Conservation (phyloP, 1,140 invertebrate species). For the Medauroidea extradentata region DNA sequence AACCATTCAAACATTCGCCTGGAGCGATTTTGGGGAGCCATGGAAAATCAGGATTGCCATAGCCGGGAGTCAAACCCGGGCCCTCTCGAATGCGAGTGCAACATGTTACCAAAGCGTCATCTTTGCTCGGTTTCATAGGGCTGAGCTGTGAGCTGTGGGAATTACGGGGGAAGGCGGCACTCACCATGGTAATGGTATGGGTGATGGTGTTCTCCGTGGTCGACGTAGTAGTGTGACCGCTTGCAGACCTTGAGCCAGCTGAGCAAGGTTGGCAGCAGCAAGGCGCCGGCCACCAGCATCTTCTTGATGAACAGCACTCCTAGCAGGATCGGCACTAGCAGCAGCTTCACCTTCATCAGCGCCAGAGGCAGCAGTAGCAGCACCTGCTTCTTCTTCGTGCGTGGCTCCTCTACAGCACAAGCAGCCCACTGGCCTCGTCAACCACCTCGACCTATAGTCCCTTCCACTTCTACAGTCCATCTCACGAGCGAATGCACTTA, state of each 20-base stretch:
- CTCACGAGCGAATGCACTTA: too few species aligned
- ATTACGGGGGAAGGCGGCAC: background rate
- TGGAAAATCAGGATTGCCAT: too few species aligned
- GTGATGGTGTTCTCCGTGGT: background rate
- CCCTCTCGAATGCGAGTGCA: too few species aligned
- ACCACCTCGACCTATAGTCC: too few species aligned
- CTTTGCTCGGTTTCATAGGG: too few species aligned
- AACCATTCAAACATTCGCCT: too few species aligned
- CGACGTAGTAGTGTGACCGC: background rate
- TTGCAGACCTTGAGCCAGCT: conserved; percentile 40
- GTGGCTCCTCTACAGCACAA: conserved; percentile 30
- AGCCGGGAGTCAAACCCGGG: too few species aligned
- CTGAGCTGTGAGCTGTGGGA: too few species aligned
- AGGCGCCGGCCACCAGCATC: conserved; percentile 54
- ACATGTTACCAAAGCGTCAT: too few species aligned
- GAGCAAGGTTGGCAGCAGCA: conserved; percentile 56
- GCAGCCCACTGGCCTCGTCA: too few species aligned
- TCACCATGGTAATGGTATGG: background rate
- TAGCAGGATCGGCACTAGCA: conserved; percentile 57
- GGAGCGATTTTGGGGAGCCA: too few species aligned
- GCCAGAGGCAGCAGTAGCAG: conserved; percentile 56
- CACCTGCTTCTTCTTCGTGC: conserved; percentile 57
- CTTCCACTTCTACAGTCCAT: too few species aligned
- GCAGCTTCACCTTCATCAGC: conserved; percentile 55
- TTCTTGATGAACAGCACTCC: conserved; percentile 65